A percentile compares a stretch with the other conserved stretches of the same genome.
phyloP scores from a whole-genome alignment of 1,140 invertebrate species.

The Medauroidea extradentata region DNA sequence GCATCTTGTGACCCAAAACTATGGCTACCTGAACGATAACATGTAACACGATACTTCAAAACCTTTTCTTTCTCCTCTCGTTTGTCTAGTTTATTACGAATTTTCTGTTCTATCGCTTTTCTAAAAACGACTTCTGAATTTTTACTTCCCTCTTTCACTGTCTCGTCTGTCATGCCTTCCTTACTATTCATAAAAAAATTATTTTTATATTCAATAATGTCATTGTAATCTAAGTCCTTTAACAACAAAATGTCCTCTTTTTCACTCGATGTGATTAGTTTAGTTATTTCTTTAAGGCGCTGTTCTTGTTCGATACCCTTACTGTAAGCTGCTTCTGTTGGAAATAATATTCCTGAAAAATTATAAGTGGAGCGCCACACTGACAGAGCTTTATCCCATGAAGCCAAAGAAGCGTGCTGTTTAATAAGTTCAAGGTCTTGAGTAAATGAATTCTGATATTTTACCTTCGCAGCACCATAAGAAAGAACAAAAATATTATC shows the following conservation, averaged over 20 bases:
- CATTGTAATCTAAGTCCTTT: not conserved
- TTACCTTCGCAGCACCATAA: conserved; percentile 33
- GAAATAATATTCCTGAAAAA: conserved; percentile 40
- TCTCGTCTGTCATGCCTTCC: not conserved
- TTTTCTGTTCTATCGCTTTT: conserved; percentile 1
- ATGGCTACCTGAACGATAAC: conserved; percentile 51
- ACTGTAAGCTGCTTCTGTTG: conserved; percentile 31
- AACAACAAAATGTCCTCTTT: not conserved
- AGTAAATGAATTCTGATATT: conserved; percentile 27
- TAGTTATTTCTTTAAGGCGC: not conserved
- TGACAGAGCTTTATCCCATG: conserved; percentile 45
- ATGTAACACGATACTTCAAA: conserved; percentile 53
- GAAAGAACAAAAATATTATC: conserved; percentile 44
- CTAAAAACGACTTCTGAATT: conserved; percentile 11
- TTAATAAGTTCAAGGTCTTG: conserved; percentile 3
- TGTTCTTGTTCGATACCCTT: not conserved
- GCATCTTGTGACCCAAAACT: conserved; percentile 51
- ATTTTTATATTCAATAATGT: not conserved
- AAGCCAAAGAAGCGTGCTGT: conserved; percentile 18
- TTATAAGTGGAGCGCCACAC: conserved; percentile 45
- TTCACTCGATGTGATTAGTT: not conserved
- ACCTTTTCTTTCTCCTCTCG: conserved; percentile 19
- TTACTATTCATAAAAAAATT: not conserved
- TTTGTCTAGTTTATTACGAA: not conserved
- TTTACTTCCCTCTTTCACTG: conserved; percentile 6